Evolutionary conservation across 92 coral and sea anemone genomes (phyloP).

Genomic region (Phenganax subtilis): DNA sequence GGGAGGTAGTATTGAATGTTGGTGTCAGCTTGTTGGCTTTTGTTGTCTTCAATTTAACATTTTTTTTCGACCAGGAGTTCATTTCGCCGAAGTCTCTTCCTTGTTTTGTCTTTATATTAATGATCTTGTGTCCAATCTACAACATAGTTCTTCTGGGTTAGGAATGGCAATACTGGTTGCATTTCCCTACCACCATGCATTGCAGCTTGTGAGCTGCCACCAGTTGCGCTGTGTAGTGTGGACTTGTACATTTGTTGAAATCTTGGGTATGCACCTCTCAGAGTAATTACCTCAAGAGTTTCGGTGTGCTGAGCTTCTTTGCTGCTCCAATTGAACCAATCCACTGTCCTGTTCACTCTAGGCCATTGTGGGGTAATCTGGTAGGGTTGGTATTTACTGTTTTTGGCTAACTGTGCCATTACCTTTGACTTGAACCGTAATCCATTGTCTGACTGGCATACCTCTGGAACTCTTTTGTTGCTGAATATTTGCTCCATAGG

Average conservation of each 20-base stretch:
- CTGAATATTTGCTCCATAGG: constrained; percentile 32
- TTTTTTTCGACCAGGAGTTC: neutral
- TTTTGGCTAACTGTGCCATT: constrained; percentile 21
- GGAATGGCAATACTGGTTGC: constrained; percentile 14
- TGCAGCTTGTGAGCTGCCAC: constrained; percentile 30
- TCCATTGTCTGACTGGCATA: constrained; percentile 47
- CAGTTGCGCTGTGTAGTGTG: constrained; percentile 33
- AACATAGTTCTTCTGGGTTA: neutral
- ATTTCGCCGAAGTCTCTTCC: neutral
- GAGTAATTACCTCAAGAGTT: neutral
- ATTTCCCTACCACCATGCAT: constrained; percentile 31
- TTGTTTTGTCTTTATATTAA: constrained; percentile 10
- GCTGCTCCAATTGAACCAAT: constrained; percentile 31
- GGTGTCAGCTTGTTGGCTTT: constrained; percentile 50
- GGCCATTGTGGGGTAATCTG: constrained; percentile 44
- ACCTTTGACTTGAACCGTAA: constrained; percentile 38
- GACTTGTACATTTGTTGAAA: constrained; percentile 22
- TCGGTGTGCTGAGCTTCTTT: constrained; percentile 18
- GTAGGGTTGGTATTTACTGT: constrained; percentile 13
- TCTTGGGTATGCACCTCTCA: neutral
- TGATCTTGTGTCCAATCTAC: constrained; percentile 2
- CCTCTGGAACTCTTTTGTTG: constrained; percentile 35
- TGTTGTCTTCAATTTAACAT: constrained; percentile 12
- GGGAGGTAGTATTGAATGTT: constrained; percentile 39
- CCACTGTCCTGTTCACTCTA: constrained; percentile 42